Evolutionary conservation across 1,140 invertebrate species (phyloP), one percentile per base, ranked within the genome.

Genomic region (Neodiprion fabricii): DNA sequence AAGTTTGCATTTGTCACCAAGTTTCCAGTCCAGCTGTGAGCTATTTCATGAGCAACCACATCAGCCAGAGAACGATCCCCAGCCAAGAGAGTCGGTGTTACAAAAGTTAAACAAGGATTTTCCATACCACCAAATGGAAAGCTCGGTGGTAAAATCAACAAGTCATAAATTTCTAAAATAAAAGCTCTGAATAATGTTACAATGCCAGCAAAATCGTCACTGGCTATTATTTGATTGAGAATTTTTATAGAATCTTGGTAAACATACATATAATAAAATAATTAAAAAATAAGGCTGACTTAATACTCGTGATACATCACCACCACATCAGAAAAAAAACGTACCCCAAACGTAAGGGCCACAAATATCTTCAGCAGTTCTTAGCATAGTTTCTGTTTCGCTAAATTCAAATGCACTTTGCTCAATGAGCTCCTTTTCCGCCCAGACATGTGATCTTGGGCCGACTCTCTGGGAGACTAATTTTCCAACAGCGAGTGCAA

Each of bases 51-150:
- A 21, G 96, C 95, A 79, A 99, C 93, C 0, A 98, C 96, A 89
- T 94, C 92, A 1, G 95, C 95, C 77, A 97, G 88, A 14, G 96
- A 98, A 75, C 93, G 92, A 86, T 98, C 97, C 14, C 97, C 97
- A n/a, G 96, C 95, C 82, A 97, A 84, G 72, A 97, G 79, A 1
- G 96, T 97, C 1, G 97, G 97, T 0, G 97, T 98, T 0, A 98
- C 93, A 89, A 99, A 99, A 1, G 97, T 98, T 17, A 99, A 85
- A 86, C 97, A 98, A 0, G 97, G 97, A 90, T 99, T 99, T 88
- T 99, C 98, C 97, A 99, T 98, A 48, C 97, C 97, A 4, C 97
- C 97, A 86, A 93, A 98, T 12, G 97, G 96, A 89, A 99, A 99
- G 74, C 95, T 96, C 3, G 97, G 97, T 1, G 97, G 97, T 78